These are phyloP conservation scores for Griposia aprilina DNA, from an alignment of 2,888 invertebrate species.

Conservation along the genomic window DNA sequence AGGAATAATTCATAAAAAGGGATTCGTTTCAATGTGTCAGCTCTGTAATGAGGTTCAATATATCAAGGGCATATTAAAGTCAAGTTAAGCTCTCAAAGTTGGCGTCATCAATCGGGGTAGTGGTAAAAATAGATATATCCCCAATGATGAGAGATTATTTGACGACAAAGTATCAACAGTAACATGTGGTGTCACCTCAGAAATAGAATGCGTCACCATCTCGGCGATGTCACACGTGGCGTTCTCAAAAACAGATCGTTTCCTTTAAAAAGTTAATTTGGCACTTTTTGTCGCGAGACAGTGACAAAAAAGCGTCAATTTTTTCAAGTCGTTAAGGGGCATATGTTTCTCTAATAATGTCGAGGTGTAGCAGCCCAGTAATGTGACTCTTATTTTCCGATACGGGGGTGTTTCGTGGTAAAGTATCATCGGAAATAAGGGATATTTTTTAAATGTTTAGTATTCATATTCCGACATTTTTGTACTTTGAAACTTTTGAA, in stretches of 20 bases:
- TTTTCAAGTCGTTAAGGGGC: constrained; percentile 85
- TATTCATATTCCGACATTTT: constrained; percentile 52
- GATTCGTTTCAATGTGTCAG: constrained; percentile 79
- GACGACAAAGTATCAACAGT: constrained; percentile 88
- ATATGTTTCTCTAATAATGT: constrained; percentile 86
- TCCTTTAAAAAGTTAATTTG: constrained; percentile 91
- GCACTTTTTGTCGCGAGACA: constrained; percentile 83
- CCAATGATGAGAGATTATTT: constrained; percentile 86
- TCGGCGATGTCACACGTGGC: constrained; percentile 87
- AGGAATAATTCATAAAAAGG: constrained; percentile 78
- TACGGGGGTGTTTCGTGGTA: constrained; percentile 69
- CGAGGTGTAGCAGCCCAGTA: constrained; percentile 83
- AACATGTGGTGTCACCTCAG: constrained; percentile 83
- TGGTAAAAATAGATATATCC: constrained; percentile 85
- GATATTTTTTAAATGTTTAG: constrained; percentile 45
- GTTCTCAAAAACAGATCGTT: constrained; percentile 88
- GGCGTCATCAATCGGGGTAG: constrained; percentile 82
- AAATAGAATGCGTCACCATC: constrained; percentile 85
- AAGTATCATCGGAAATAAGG: constrained; percentile 63
- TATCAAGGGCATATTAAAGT: constrained; percentile 85
- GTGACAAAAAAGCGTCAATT: constrained; percentile 85
- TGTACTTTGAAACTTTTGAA: constrained; percentile 29
- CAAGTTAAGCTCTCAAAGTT: constrained; percentile 82
- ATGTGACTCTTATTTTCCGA: constrained; percentile 87
- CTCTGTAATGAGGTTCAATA: constrained; percentile 79